Base-by-base conservation (phyloP, 2,113 vertebrate genomes). In the Mellivora capensis region DNA sequence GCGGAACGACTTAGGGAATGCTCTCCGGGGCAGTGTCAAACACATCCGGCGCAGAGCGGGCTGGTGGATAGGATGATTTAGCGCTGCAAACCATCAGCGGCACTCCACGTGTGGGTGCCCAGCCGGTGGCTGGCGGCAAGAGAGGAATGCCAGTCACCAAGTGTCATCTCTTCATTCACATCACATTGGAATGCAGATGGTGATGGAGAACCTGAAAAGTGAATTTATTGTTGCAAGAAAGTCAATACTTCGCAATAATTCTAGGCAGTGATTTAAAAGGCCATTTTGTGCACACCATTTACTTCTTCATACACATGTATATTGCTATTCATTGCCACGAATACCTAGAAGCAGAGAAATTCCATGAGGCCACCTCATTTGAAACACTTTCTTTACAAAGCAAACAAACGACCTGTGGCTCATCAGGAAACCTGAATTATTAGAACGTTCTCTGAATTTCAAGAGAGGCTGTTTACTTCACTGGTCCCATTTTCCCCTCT, bases 231-330 rank as follows among this genome's bases (percentile, higher is more conserved):
- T 96, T 93, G 64, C 1, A 0, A 98, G 96, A 98, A 98, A 99
- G 98, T 99, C 99, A 99, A 98, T 98, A 98, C 97, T 98, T 98
- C 97, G 97, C 94, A 98, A 98, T 98, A 98, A 98, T 87, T 90
- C 87, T 57, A 98, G 97, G 97, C 89, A 97, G 82, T 97, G 91
- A 98, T 98, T 98, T 98, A 98, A 98, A 98, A 98, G 96, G 57
- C 95, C 94, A 90, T 97, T 98, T 93, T 98, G 94, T 93, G 79
- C 82, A 98, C 94, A 94, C 76, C 71, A 90, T 96, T 98, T 98
- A 87, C 96, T 98, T 49, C 97, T 98, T 98, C 94, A 97, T 93
- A 87, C 42, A 86, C 89, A 64, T 21, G 20, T 93, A 74, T 93
- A 95, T 96, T 94, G 83, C 91, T 98, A 91, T 96, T 98, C 97